Evolutionary conservation across 92 coral and sea anemone genomes (phyloP), one percentile per base, ranked within the genome.

Genomic region (Actinostola sp.): DNA sequence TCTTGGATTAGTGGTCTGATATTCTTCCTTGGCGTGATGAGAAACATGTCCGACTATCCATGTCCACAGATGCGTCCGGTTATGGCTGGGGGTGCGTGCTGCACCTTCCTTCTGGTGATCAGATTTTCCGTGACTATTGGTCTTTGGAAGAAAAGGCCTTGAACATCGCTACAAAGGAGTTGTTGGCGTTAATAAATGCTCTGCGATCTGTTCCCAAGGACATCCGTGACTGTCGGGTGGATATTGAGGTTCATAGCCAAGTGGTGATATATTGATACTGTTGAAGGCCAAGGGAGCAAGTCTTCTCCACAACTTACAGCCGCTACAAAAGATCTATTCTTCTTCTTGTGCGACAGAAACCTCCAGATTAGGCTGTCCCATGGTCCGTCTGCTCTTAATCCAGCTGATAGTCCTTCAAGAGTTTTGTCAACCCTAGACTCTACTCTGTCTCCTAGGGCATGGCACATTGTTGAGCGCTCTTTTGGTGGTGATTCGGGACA

Each of bases 1-100:
- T 72, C 28, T 32, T 77, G 30, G 82, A 77, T 32, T 19, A 48
- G 10, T 77, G 76, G 82, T 7, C 27, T 4, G 51, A 45, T 15
- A 12, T 49, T 3, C 75, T 77, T 28, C 82, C 82, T 3, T 76
- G 82, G 82, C 43, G 66, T 10, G 54, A 76, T 17, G 82, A 76
- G 39, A 53, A 46, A 41, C 82, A 76, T 26, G 25, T 58, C 10
- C 33, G 25, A 16, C 14, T 53, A 17, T 66, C 75, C 7, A 0
- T 67, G 41, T 16, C 13, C 27, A 67, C 34, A 30, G 73, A 67
- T 42, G 61, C 73, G 1, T 67, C 73, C 1, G 73, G 73, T 19
- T 67, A 34, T 13, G 73, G 60, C 9, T 67, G 60, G 73, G 61
- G 55, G 5, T 50, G 39, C 34, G 7, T 31, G 56, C 48, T 67